Percentiles rank a stretch among this genome's conserved stretches.
Evolutionary conservation across 2,888 invertebrate species (phyloP).

Genomic region (Philopedon plagiatum): DNA sequence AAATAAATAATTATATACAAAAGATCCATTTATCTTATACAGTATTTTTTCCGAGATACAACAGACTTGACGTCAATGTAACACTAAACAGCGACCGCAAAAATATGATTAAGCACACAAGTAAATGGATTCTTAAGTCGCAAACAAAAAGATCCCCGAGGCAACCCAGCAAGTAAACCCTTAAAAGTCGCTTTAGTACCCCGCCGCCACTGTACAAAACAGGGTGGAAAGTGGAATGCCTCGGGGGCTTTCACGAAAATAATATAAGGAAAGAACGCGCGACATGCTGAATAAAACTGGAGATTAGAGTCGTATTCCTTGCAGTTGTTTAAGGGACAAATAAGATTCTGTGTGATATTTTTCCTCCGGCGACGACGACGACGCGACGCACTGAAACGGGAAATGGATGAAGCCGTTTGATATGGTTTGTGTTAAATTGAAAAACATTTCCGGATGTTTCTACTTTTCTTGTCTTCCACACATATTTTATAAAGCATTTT

Average conservation of each 20-base stretch:
- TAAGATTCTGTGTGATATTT: slow-evolving; percentile 41
- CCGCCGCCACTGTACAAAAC: slow-evolving; percentile 40
- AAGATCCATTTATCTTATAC: too few species aligned
- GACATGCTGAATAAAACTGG: slow-evolving; percentile 44
- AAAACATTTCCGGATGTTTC: slow-evolving; percentile 29
- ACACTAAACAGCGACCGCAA: not conserved
- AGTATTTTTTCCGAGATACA: too few species aligned
- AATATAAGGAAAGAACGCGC: slow-evolving; percentile 41
- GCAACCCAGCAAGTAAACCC: slow-evolving; percentile 21
- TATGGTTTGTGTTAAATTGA: slow-evolving; percentile 34
- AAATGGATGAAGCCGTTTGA: slow-evolving; percentile 33
- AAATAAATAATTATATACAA: too few species aligned
- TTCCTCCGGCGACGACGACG: slow-evolving; percentile 22
- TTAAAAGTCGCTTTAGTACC: slow-evolving; percentile 25
- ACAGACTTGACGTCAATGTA: too few species aligned
- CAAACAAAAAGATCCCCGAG: slow-evolving; percentile 27
- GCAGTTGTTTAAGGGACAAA: slow-evolving; percentile 48
- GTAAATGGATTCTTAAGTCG: slow-evolving; percentile 5
- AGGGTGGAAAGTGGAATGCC: slow-evolving; percentile 40
- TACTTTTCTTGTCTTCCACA: slow-evolving; percentile 2
- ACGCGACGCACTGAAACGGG: slow-evolving; percentile 20
- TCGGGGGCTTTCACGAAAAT: slow-evolving; percentile 42
- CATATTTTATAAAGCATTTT: slow-evolving; percentile 12
- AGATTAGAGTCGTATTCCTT: slow-evolving; percentile 47
- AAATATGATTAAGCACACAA: not conserved